Base-by-base conservation (phyloP, 2,113 vertebrate genomes). In the Pantherophis guttatus region DNA sequence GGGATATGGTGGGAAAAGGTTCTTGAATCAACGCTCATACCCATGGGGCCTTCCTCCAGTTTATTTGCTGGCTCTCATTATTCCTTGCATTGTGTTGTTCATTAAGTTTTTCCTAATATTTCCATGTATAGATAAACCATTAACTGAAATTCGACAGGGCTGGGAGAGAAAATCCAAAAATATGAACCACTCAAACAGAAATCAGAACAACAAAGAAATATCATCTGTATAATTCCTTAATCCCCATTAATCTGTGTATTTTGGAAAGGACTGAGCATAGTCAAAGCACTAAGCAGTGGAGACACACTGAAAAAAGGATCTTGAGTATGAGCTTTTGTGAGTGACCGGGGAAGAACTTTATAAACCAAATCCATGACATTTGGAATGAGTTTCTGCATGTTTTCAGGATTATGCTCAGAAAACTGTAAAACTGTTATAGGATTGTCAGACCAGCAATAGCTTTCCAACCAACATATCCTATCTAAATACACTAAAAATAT, bases 71-170 rank as follows among this genome's bases (percentile, higher is more conserved):
- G 97, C 98, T 0, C 98, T 99, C 91, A 96, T 99, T 59, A 50
- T 99, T 92, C 99, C 99, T 0, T 99, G 98, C 17, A 93, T 97
- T 6, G 98, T 99, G 54, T 94, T 99, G 89, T 95, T 97, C 75
- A 94, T 98, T 57, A 99, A 99, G 96, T 95, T 98, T 24, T 93
- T 99, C 91, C 97, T 99, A 29, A 91, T 99, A 94, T 91, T 98
- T 26, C 98, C 99, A 0, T 99, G 98, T 44, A 53, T 99, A 88
- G 98, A 99, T 95, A 98, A 94, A 75, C 97, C 93, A 5, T 96
- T 99, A 59, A 98, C 94, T 0, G 96, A 89, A 86, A 99, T 99
- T 92, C 98, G 98, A 8, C 98, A 99, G 93, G 99, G 99, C 58
- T 99, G 98, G 98, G 98, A 99, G 95, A 98, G 98, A 93, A 97